Conservation (phyloP, 92 coral and sea anemone genomes). For the Meandrina meandrites region DNA sequence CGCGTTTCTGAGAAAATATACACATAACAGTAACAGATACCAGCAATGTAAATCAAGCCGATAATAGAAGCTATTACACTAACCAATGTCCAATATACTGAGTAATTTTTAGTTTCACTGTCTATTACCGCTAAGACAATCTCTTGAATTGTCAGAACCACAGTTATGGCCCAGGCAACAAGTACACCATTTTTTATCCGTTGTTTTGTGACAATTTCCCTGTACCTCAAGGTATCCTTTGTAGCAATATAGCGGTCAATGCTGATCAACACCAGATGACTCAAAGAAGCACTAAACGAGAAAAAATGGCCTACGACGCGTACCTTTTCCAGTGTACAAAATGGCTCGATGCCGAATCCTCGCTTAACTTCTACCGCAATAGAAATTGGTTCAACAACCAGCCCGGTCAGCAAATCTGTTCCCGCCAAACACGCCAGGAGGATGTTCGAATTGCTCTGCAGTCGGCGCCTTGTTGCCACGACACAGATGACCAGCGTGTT, state of each 20-base stretch:
- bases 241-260: conserved; percentile 8
- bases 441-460: conserved; percentile 1
- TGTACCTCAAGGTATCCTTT: conserved; percentile 13
- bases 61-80: not conserved
- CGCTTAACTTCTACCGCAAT: not conserved
- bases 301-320: not conserved
- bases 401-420: not conserved
- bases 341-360: not conserved
- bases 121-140: not conserved
- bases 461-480: not conserved
- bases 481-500: not conserved
- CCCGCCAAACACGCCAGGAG: conserved; percentile 14
- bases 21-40: not conserved
- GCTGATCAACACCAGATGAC: conserved; percentile 7
- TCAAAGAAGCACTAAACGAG: not conserved
- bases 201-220: conserved; percentile 11
- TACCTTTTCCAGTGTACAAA: not conserved
- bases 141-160: not conserved
- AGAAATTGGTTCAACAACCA: not conserved
- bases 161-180: not conserved
- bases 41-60: not conserved
- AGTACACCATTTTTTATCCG: not conserved
- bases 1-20: conserved; percentile 12
- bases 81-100: not conserved
- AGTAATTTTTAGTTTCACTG: not conserved